Conservation (phyloP, 30 jellyfish, hydroid and myxozoan genomes). For the Aurelia sp. region DNA sequence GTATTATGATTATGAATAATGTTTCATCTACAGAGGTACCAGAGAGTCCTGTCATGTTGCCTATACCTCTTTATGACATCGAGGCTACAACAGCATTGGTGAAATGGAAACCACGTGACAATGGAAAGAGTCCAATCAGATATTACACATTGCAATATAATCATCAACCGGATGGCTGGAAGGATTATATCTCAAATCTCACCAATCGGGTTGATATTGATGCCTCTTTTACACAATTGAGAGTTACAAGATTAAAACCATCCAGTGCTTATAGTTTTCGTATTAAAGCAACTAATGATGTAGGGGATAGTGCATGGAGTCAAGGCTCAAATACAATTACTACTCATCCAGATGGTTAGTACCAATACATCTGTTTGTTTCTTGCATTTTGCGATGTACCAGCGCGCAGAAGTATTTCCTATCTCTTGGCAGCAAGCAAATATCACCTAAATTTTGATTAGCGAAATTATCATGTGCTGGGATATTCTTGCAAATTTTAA, state of each 20-base stretch:
- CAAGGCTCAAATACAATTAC: slow-evolving; percentile 43
- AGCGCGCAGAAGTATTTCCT: too few relatives aligned
- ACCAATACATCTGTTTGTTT: too few relatives aligned
- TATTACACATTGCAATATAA: slow-evolving; percentile 81
- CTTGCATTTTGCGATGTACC: too few relatives aligned
- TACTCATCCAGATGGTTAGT: slow-evolving; percentile 76
- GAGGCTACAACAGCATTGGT: slow-evolving; percentile 77
- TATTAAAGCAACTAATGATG: slow-evolving; percentile 86
- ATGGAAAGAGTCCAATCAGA: slow-evolving; percentile 90
- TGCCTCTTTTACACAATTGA: slow-evolving; percentile 52
- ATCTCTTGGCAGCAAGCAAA: too few relatives aligned
- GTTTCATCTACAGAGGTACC: slow-evolving; percentile 73
- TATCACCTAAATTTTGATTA: too few relatives aligned
- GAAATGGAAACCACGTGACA: slow-evolving; percentile 86
- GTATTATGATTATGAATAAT: background rate
- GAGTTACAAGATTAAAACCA: slow-evolving; percentile 62
- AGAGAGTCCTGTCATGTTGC: slow-evolving; percentile 89
- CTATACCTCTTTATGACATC: slow-evolving; percentile 75
- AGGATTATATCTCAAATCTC: slow-evolving; percentile 50
- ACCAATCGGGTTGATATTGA: slow-evolving; percentile 60
- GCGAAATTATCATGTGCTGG: too few relatives aligned
- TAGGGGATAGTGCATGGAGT: slow-evolving; percentile 94
- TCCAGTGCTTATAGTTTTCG: slow-evolving; percentile 85
- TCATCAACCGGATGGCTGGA: slow-evolving; percentile 84
- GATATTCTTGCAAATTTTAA: too few relatives aligned